Evolutionary conservation across 2,113 vertebrate genomes (phyloP).

Genomic region (Tachycineta bicolor): DNA sequence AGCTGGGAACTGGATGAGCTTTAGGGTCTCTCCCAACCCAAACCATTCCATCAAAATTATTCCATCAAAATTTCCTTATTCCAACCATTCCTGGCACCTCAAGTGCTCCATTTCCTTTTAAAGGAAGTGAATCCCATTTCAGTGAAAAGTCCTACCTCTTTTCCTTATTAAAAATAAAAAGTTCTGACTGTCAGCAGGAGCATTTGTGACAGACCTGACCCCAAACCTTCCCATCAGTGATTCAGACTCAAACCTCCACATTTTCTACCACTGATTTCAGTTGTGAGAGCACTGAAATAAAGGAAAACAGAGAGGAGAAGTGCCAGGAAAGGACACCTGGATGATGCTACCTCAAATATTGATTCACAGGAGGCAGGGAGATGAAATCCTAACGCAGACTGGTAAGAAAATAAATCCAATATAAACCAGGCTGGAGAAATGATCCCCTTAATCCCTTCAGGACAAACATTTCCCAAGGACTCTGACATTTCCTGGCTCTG

Average conservation of each 20-base stretch:
- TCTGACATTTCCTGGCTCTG: background rate
- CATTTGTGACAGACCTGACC: background rate
- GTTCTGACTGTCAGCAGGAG: background rate
- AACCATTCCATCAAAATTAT: background rate
- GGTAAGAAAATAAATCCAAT: background rate
- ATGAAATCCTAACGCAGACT: background rate
- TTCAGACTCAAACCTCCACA: background rate
- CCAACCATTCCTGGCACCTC: background rate
- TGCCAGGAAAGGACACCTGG: background rate
- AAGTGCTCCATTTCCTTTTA: background rate
- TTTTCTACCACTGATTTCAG: background rate
- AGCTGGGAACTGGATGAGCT: background rate
- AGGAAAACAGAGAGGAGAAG: background rate
- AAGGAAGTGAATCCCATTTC: background rate
- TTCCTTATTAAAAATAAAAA: background rate
- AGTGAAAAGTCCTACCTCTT: fast-evolving
- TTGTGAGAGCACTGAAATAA: background rate
- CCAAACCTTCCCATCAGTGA: background rate
- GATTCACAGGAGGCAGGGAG: background rate
- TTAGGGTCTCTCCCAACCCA: background rate
- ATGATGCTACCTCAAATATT: background rate
- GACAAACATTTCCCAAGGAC: background rate
- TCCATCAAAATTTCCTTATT: background rate
- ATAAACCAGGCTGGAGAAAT: background rate
- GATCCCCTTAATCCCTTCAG: background rate